Evolutionary conservation across 2,113 vertebrate genomes (phyloP).

Genomic region (Sylvia atricapilla): DNA sequence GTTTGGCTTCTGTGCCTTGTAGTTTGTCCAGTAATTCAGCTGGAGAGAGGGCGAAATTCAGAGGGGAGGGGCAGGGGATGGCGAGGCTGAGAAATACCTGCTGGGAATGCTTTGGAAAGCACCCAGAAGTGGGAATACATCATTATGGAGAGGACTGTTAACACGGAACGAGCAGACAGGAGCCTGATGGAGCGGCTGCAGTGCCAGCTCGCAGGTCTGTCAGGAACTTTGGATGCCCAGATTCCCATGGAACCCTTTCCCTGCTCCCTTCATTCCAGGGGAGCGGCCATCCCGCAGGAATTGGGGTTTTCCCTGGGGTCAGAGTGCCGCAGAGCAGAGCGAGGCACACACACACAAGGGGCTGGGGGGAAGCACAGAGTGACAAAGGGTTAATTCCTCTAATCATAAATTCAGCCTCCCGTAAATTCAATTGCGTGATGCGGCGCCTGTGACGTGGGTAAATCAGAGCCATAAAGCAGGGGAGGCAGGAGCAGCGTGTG

Average conservation of each 20-base stretch:
- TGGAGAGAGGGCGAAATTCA: background rate
- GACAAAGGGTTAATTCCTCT: background rate
- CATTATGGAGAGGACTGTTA: background rate
- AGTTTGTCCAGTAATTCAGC: background rate
- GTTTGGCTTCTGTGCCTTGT: background rate
- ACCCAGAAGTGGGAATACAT: background rate
- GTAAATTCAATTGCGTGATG: background rate
- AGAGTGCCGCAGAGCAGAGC: fast-evolving
- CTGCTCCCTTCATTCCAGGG: background rate
- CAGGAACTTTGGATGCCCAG: background rate
- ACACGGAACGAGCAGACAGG: background rate
- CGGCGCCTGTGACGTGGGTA: background rate
- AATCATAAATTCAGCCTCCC: background rate
- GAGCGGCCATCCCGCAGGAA: background rate
- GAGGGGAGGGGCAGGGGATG: background rate
- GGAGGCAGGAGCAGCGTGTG: background rate
- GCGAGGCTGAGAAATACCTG: background rate
- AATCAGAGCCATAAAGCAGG: background rate
- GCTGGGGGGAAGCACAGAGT: fast-evolving
- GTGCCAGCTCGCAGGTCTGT: background rate
- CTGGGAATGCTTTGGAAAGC: background rate
- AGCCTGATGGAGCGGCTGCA: background rate
- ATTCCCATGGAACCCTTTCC: background rate
- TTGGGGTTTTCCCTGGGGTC: fast-evolving
- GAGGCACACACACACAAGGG: fast-evolving